Conservation (phyloP, 2,888 invertebrate species). For the Cephus rjabovi region DNA sequence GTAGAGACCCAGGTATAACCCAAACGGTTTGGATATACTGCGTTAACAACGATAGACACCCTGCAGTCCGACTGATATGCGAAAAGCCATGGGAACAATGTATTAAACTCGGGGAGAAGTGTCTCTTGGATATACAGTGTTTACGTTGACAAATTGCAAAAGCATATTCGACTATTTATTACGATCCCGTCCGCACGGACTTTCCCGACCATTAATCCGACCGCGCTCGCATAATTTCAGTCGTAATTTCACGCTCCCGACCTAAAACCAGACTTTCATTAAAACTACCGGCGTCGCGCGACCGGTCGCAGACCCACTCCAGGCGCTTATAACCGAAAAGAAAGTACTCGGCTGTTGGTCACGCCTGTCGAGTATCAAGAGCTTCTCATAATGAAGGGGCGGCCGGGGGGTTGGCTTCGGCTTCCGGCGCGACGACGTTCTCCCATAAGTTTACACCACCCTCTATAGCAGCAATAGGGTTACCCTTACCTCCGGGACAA, state of each 20-base stretch:
- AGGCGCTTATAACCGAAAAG: neutral
- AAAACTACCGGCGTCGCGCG: neutral
- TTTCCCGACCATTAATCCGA: slow-evolving; percentile 3
- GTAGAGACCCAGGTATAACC: neutral
- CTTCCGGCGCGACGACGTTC: neutral
- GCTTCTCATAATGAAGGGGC: neutral
- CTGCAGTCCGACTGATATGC: neutral
- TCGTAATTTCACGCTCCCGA: slow-evolving; percentile 11
- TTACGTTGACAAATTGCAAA: neutral
- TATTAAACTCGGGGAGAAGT: neutral
- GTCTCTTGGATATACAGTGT: neutral
- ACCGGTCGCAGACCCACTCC: neutral
- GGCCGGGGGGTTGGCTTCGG: neutral
- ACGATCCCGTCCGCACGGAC: slow-evolving; percentile 4
- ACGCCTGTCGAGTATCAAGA: neutral
- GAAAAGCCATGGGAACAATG: neutral
- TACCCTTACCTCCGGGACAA: neutral
- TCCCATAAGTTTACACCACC: neutral
- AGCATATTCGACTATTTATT: neutral
- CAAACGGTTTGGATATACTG: neutral
- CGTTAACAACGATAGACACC: neutral
- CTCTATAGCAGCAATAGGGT: neutral
- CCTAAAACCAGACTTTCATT: slow-evolving; percentile 6
- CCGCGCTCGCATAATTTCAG: neutral
- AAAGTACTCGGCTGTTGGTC: neutral